Evolutionary conservation across 2,888 invertebrate genomes (phyloP).

Genomic region (Proisotoma minuta): DNA sequence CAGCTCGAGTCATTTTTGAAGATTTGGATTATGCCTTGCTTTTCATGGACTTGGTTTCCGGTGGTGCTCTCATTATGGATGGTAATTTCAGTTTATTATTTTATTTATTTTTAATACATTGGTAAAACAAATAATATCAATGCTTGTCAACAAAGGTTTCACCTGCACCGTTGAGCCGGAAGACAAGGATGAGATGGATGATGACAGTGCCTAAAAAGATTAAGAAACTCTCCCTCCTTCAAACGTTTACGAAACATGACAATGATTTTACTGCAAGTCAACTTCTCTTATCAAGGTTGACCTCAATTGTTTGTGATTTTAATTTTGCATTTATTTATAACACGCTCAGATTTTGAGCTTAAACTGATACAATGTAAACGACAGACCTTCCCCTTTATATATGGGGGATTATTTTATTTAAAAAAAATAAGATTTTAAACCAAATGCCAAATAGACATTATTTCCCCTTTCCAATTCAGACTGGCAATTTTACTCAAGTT

Average conservation of each 20-base stretch:
- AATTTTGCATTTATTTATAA: slow-evolving; percentile 10
- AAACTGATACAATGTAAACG: neutral
- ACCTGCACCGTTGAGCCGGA: slow-evolving; percentile 42
- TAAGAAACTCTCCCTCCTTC: no score
- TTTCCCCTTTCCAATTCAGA: no score
- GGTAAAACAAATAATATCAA: neutral
- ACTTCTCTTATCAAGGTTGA: neutral
- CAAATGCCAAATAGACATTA: no score
- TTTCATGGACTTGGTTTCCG: slow-evolving; percentile 43
- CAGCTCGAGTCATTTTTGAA: slow-evolving; percentile 40
- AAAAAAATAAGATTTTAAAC: neutral
- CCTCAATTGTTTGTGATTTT: neutral
- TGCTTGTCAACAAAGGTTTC: slow-evolving; percentile 36
- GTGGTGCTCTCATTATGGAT: slow-evolving; percentile 31
- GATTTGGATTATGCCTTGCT: slow-evolving; percentile 42
- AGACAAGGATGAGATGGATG: slow-evolving; percentile 34
- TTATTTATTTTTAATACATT: neutral
- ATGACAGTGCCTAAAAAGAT: slow-evolving; percentile 14
- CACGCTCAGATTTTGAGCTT: neutral
- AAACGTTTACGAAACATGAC: neutral
- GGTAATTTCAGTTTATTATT: no score
- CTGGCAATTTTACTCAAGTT: no score
- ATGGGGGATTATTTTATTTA: slow-evolving; percentile 7
- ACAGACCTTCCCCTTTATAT: neutral
- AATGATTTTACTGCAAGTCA: no score